Evolutionary conservation across 2,797 vertebrate species (phyloP).

Genomic region (Clarias platycephalus): DNA sequence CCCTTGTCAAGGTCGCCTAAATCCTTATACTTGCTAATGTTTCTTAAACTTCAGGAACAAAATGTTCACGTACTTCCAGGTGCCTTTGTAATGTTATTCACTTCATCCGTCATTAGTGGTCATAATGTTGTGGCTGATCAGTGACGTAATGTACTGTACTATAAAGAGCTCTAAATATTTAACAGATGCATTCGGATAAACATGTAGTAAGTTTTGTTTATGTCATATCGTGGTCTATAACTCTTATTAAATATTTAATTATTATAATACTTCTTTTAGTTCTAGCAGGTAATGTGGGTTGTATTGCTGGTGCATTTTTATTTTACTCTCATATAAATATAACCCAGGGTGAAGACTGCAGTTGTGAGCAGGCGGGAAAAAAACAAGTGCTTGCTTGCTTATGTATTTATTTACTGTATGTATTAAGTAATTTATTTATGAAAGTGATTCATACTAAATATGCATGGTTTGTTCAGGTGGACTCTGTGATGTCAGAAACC

Average conservation of each 20-base stretch:
- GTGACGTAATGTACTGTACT: too few species aligned
- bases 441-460: neutral
- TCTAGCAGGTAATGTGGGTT: neutral
- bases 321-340: neutral
- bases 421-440: neutral
- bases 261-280: neutral
- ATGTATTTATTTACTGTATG: too few species aligned
- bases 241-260: neutral
- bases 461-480: neutral
- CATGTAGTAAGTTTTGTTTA: neutral
- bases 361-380: neutral
- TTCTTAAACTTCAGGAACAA: too few species aligned
- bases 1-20: too few species aligned
- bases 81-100: too few species aligned
- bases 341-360: neutral
- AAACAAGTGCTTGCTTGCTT: neutral
- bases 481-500: neutral
- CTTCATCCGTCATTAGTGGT: too few species aligned
- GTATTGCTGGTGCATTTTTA: neutral
- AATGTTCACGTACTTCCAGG: too few species aligned
- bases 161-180: slow-evolving; percentile 2
- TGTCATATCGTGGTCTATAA: neutral
- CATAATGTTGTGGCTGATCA: too few species aligned
- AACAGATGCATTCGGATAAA: neutral
- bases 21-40: too few species aligned